Conservation (phyloP, 2,113 vertebrate genomes). For the Pituophis catenifer region DNA sequence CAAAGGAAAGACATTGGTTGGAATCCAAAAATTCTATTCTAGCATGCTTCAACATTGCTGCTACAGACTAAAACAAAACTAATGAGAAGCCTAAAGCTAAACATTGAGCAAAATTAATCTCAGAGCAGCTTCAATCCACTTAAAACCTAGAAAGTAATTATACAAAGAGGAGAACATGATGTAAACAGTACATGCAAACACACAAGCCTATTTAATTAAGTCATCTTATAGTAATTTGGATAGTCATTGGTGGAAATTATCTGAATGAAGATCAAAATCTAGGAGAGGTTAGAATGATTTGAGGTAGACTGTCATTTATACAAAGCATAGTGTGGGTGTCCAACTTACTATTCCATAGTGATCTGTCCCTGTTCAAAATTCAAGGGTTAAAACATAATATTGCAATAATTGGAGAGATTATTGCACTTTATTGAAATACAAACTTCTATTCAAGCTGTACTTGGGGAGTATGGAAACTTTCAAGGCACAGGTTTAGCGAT, state of each 20-base stretch:
- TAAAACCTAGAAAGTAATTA: background rate
- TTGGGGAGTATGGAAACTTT: no score
- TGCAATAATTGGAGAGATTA: background rate
- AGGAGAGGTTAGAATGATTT: background rate
- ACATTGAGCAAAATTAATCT: background rate
- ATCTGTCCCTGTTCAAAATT: background rate
- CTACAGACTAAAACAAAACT: background rate
- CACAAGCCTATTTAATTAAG: background rate
- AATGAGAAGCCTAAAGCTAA: background rate
- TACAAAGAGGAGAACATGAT: background rate
- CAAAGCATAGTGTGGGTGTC: background rate
- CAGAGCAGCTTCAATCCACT: background rate
- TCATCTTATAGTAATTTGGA: background rate
- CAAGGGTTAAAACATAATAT: background rate
- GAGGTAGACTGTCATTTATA: background rate
- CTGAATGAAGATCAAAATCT: background rate
- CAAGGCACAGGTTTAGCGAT: no score
- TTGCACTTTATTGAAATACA: no score
- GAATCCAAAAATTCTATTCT: background rate
- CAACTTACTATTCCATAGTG: background rate
- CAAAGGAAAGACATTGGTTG: background rate
- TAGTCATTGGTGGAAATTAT: background rate
- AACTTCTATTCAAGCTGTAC: no score
- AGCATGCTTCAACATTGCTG: background rate
- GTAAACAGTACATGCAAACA: background rate